phyloP scores from a whole-genome alignment of 2,888 invertebrate genomes.

The Prosapia bicincta region DNA sequence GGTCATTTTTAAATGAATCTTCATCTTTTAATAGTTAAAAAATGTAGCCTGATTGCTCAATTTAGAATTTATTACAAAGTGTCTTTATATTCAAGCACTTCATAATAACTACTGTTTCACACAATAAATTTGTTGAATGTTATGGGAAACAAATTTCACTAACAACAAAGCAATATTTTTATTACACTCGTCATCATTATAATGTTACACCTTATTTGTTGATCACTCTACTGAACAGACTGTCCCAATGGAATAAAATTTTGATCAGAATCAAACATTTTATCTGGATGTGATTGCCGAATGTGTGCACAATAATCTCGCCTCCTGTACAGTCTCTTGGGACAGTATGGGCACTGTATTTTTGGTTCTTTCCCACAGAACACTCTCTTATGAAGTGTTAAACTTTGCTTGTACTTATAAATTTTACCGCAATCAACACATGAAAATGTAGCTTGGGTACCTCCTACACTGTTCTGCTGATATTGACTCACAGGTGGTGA shows the following conservation, averaged over 20 bases:
- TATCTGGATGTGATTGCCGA: conserved; percentile 11
- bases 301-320: conserved; percentile 17
- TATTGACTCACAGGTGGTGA: conserved; percentile 1
- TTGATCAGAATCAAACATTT: neutral
- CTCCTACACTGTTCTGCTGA: neutral
- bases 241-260: neutral
- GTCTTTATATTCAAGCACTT: no score
- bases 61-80: no score
- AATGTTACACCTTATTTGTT: neutral
- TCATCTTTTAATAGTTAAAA: no score
- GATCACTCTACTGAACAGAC: neutral
- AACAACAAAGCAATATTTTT: no score
- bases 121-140: no score
- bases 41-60: no score
- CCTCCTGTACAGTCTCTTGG: conserved; percentile 28
- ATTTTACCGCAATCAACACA: conserved; percentile 31
- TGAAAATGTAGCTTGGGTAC: neutral
- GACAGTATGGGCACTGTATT: conserved; percentile 45
- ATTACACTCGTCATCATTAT: no score
- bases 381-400: conserved; percentile 42
- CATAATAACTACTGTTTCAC: no score
- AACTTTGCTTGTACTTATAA: conserved; percentile 32
- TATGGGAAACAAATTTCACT: no score
- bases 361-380: conserved; percentile 46
- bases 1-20: no score